Base-by-base conservation (phyloP, 2,888 invertebrate species). In the Odontocerum albicorne region DNA sequence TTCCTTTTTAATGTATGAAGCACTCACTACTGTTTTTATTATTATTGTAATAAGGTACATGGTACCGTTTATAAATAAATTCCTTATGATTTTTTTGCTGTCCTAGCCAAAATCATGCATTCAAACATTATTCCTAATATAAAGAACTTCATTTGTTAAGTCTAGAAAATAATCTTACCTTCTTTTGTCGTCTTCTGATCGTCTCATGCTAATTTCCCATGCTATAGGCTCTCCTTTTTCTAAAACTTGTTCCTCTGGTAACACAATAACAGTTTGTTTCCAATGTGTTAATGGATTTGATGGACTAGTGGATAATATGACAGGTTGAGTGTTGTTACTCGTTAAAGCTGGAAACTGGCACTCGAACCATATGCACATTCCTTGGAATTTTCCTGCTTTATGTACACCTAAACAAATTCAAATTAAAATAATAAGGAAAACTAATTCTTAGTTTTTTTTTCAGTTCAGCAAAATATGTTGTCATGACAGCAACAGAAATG, bases 261-360 rank as follows among this genome's bases (percentile, higher is more conserved):
- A 71, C 1, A 92, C 81, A 61, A 96, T 84, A 0, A 94, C 81
- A 1, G 94, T 93, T 71, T 96, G 96, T 67, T 95, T 92, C 96
- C 96, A 96, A 73, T 96, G 96, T 0, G 96, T 96, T 15, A 79
- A 74, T 0, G 81, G 73, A 4, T 80, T 75, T 13, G 74, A 70
- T 1, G 96, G 95, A 21, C 89, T 84, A 3, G 96, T 96, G 52
- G 86, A 86, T 58, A 96, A 81, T 21, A 77, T 69, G 6, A 89
- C 77, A 8, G 79, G 73, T 61, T 79, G 75, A 35, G 83, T 73
- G 66, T 66, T 59, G 3, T 66, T 68, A 27, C 69, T 64, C 35
- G 70, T 66, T 19, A 69, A 62, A 59, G 74, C 70, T 2, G 89
- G 88, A 69, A 93, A 92, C 42, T 75, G 73, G 62, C 88, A 88